Percentiles rank a stretch among this genome's conserved stretches.
Conservation (phyloP, 2,113 vertebrate species). For the Eleginops maclovinus region DNA sequence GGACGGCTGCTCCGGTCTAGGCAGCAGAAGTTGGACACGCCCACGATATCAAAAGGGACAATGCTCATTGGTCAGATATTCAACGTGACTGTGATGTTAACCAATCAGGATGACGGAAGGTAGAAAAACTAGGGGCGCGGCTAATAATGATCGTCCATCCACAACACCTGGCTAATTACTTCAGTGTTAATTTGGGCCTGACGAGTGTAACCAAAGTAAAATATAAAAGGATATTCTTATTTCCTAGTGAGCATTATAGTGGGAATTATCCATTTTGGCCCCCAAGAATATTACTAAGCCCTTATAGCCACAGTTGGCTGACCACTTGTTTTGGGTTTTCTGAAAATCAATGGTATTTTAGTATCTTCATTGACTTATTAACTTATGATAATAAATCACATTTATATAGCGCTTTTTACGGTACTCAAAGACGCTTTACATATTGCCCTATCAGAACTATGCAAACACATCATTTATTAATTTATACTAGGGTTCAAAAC, state of each 20-base stretch:
- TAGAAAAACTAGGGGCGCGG: neutral
- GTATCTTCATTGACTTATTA: too few species aligned
- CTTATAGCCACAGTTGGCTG: too few species aligned
- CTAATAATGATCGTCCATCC: accelerated
- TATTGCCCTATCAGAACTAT: too few species aligned
- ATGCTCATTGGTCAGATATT: conserved; percentile 41
- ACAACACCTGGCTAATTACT: conserved; percentile 9
- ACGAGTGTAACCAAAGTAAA: neutral
- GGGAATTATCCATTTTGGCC: neutral
- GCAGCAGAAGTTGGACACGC: conserved; percentile 35
- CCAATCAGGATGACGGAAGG: conserved; percentile 12
- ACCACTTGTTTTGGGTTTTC: neutral
- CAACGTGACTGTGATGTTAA: neutral
- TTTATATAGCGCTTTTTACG: too few species aligned
- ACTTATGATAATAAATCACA: too few species aligned
- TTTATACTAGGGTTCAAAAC: too few species aligned
- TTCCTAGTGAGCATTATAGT: neutral
- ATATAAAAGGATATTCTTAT: neutral
- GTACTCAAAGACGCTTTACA: too few species aligned
- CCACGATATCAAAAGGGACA: neutral
- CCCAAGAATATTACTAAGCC: neutral
- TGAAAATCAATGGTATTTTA: neutral
- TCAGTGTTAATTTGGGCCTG: neutral
- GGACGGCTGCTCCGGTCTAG: conserved; percentile 5
- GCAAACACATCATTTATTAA: too few species aligned